A percentile compares a stretch with the other conserved stretches of the same genome.
Conservation (phyloP, 2,797 vertebrate genomes). For the Sphenopsis melanotis region DNA sequence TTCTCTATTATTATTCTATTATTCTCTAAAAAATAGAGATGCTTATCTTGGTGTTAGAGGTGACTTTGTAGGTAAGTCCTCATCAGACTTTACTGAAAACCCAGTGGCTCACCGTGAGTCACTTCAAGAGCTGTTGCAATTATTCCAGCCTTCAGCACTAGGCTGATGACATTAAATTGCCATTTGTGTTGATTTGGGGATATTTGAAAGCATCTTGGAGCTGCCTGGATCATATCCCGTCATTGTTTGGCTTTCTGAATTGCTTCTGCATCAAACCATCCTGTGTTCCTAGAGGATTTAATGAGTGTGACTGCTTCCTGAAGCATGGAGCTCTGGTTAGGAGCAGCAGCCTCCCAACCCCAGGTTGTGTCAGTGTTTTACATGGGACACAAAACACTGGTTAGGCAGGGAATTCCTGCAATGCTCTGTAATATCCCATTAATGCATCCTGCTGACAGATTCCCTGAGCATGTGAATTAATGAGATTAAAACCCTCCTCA, state of each 20-base stretch:
- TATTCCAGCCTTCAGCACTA: background rate
- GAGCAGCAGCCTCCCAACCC: background rate
- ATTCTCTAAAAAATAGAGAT: background rate
- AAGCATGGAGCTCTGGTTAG: background rate
- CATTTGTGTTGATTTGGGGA: background rate
- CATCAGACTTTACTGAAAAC: background rate
- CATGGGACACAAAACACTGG: background rate
- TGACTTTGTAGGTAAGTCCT: background rate
- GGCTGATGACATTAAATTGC: background rate
- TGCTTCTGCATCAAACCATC: background rate
- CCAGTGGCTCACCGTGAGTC: background rate
- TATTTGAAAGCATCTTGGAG: background rate
- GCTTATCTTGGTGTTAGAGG: background rate
- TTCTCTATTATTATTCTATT: background rate
- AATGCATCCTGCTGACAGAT: background rate
- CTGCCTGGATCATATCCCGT: background rate
- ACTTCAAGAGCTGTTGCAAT: background rate
- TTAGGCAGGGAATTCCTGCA: conserved; percentile 2
- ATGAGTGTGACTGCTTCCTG: background rate
- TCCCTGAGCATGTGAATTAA: background rate
- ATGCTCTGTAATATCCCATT: background rate
- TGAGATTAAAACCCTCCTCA: background rate
- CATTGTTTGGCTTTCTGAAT: background rate
- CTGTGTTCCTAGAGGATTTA: background rate
- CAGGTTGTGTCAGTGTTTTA: background rate